These are phyloP conservation scores for Neoniphon sammara DNA, from an alignment of 2,797 vertebrate species.

Conservation along the genomic window DNA sequence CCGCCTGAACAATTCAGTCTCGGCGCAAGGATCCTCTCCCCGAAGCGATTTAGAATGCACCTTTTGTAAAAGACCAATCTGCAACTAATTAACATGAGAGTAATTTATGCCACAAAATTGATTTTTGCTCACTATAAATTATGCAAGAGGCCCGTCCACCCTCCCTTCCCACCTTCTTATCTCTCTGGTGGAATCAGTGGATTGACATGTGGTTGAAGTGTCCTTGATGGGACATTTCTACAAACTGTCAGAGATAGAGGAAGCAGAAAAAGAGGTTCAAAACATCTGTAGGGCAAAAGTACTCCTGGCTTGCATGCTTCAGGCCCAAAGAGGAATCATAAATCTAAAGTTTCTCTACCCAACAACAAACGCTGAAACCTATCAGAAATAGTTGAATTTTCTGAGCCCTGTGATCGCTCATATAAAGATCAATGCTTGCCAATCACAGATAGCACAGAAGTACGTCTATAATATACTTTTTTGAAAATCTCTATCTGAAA, in stretches of 20 bases:
- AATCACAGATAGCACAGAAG: no score
- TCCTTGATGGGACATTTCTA: slow-evolving; percentile 72
- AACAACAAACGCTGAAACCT: background rate
- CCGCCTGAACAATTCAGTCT: slow-evolving; percentile 39
- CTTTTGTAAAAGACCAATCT: slow-evolving; percentile 74
- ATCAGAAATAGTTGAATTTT: no score
- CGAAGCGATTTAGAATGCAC: slow-evolving; percentile 70
- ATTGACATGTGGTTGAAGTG: slow-evolving; percentile 72
- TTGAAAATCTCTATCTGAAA: no score
- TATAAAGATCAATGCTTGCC: no score
- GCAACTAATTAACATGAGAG: slow-evolving; percentile 78
- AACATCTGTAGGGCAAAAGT: slow-evolving; percentile 20
- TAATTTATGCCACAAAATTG: slow-evolving; percentile 78
- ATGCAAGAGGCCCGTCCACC: slow-evolving; percentile 64
- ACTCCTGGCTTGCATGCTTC: background rate
- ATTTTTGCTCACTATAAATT: slow-evolving; percentile 77
- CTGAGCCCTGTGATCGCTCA: no score
- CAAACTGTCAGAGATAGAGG: slow-evolving; percentile 47
- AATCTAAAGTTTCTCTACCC: slow-evolving; percentile 28
- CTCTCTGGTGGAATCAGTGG: slow-evolving; percentile 60
- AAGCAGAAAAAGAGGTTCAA: slow-evolving; percentile 7
- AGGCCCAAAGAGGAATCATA: slow-evolving; percentile 32
- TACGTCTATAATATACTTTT: no score
- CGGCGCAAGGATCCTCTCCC: slow-evolving; percentile 34
- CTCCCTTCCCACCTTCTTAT: slow-evolving; percentile 63